Evolutionary conservation across 2,888 invertebrate species (phyloP).

Genomic region (Drosophila anomalipes): DNA sequence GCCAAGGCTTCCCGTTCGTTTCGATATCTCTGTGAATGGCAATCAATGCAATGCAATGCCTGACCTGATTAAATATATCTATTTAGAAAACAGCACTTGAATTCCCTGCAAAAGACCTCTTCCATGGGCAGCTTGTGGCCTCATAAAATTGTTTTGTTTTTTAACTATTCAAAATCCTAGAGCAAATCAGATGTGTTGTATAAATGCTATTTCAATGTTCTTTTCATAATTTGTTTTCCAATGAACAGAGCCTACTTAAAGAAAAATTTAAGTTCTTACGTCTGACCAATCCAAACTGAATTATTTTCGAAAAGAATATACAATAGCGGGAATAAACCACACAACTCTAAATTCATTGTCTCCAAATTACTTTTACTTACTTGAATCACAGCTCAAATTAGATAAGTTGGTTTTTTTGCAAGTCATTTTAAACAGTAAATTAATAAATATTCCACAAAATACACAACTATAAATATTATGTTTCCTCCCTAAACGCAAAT

Average conservation of each 20-base stretch:
- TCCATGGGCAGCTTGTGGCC: not conserved
- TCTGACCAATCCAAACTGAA: too few relatives aligned
- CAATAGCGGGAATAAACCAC: too few relatives aligned
- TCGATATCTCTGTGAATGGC: constrained; percentile 2
- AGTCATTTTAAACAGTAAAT: not conserved
- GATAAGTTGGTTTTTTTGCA: not conserved
- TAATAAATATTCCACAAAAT: not conserved
- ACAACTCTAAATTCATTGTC: too few relatives aligned
- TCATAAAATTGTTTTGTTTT: not conserved
- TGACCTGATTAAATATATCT: constrained; percentile 6
- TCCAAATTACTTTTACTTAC: too few relatives aligned
- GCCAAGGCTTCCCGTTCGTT: not conserved
- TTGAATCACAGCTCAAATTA: not conserved
- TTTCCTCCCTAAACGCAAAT: not conserved
- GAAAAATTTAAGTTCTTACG: too few relatives aligned
- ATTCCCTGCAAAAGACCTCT: not conserved
- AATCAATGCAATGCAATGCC: constrained; percentile 30
- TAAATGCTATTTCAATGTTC: constrained; percentile 9
- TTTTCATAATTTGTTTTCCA: not conserved
- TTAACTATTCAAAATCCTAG: not conserved
- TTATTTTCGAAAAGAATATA: too few relatives aligned
- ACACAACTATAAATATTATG: not conserved
- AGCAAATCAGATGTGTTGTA: constrained; percentile 3
- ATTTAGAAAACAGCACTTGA: not conserved
- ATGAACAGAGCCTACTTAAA: constrained; percentile 13